Conservation (phyloP, 2,797 vertebrate species). For the Uromys caudimaculatus region DNA sequence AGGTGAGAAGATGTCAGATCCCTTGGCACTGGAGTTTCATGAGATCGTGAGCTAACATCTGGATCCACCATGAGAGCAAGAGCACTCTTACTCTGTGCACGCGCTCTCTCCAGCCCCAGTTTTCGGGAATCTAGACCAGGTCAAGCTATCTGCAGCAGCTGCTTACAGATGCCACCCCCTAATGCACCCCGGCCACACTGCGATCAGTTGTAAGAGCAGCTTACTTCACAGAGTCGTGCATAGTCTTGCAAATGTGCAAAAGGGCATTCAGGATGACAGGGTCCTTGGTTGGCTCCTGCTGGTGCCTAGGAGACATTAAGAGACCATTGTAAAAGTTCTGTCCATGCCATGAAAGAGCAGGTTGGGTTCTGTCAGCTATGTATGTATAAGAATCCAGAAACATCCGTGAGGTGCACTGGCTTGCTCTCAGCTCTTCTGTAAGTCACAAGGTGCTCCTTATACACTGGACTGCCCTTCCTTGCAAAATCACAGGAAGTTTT, state of each 20-base stretch:
- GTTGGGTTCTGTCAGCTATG: background rate
- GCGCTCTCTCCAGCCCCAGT: background rate
- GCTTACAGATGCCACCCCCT: background rate
- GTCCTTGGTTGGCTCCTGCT: constrained; percentile 95
- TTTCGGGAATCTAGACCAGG: background rate
- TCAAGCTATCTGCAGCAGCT: background rate
- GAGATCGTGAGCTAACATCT: background rate
- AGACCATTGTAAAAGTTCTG: constrained; percentile 13
- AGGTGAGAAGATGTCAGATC: background rate
- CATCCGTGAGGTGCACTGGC: background rate
- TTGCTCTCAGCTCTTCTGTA: constrained; percentile 27
- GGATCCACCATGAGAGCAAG: background rate
- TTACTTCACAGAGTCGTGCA: constrained; percentile 99
- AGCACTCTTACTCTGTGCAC: background rate
- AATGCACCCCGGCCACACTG: background rate
- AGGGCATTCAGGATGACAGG: constrained; percentile 98
- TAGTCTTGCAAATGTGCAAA: constrained; percentile 97
- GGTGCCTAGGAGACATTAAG: constrained; percentile 89
- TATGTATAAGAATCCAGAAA: background rate
- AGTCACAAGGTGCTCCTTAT: background rate
- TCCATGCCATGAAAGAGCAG: background rate
- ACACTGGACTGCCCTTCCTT: background rate
- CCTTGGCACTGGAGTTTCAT: background rate
- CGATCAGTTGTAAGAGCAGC: background rate
- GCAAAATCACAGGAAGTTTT: background rate